A percentile compares a stretch with the other conserved stretches of the same genome.
Evolutionary conservation across 2,797 vertebrate species (phyloP).

Genomic region (Aulostomus chinensis): DNA sequence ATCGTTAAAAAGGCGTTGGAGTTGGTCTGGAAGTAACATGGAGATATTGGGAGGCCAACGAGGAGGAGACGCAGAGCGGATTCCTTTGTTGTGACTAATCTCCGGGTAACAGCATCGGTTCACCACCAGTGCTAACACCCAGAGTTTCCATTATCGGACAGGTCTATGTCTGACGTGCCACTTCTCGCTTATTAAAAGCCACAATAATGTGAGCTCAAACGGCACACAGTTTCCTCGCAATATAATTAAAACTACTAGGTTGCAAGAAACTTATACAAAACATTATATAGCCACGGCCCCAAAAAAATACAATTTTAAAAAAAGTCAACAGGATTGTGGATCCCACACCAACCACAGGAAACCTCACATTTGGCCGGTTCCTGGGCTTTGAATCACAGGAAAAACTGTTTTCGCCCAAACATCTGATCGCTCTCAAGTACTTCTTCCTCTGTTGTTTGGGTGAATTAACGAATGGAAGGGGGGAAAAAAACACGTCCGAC

Average conservation of each 20-base stretch:
- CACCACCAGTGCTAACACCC: slow-evolving; percentile 17
- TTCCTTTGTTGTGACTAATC: slow-evolving; percentile 80
- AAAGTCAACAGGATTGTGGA: background rate
- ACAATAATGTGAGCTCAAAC: accelerated
- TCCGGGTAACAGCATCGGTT: slow-evolving; percentile 20
- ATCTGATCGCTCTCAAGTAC: too few species aligned
- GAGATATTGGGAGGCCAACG: slow-evolving; percentile 5
- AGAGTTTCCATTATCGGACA: slow-evolving; percentile 60
- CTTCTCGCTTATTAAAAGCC: background rate
- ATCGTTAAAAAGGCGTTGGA: background rate
- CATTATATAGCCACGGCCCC: too few species aligned
- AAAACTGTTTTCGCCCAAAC: accelerated
- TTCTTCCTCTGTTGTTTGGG: too few species aligned
- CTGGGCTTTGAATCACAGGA: accelerated
- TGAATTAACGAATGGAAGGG: too few species aligned
- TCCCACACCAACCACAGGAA: background rate
- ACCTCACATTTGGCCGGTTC: background rate
- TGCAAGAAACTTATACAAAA: too few species aligned
- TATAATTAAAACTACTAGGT: too few species aligned
- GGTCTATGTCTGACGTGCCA: accelerated
- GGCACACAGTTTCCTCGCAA: too few species aligned
- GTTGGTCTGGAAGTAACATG: background rate
- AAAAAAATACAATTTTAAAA: too few species aligned
- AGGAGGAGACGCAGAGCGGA: slow-evolving; percentile 60
- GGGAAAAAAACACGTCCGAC: slow-evolving; percentile 36